A percentile compares a stretch with the other conserved stretches of the same genome.
These are phyloP conservation scores for Oppia nitens DNA, from an alignment of 1,140 invertebrate genomes.

Conservation along the genomic window DNA sequence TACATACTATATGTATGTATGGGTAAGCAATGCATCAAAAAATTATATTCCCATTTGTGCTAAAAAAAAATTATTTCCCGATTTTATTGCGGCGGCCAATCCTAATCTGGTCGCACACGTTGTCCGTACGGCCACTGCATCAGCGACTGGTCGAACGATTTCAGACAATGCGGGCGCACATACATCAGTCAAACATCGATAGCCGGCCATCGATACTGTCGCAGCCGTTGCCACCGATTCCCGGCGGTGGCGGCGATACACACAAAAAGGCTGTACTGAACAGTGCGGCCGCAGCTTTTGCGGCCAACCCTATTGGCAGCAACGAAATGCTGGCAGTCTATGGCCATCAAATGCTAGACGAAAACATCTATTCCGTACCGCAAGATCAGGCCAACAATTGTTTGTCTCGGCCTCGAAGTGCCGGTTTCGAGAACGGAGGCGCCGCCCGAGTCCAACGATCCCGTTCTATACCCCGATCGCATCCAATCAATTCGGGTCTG, in stretches of 20 bases:
- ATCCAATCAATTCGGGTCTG: not conserved
- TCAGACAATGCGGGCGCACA: conserved; percentile 38
- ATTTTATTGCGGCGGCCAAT: no score
- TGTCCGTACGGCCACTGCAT: conserved; percentile 66
- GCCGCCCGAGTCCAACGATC: not conserved
- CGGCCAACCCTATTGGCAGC: not conserved
- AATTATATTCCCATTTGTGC: no score
- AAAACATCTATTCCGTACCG: conserved; percentile 10
- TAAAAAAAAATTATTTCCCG: no score
- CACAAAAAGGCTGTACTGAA: not conserved
- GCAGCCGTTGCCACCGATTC: conserved; percentile 11
- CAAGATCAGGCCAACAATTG: not conserved
- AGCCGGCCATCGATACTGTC: conserved; percentile 10
- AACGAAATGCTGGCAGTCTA: not conserved
- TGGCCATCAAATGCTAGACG: not conserved
- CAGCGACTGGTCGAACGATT: conserved; percentile 68
- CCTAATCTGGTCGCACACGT: no score
- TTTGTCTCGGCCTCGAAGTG: not conserved
- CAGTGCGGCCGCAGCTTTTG: not conserved
- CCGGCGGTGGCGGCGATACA: not conserved
- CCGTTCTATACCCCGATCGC: conserved; percentile 7
- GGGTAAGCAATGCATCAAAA: no score
- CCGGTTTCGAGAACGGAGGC: not conserved
- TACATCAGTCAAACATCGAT: conserved; percentile 7
- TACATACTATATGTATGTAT: no score